phyloP scores from a whole-genome alignment of 2,888 invertebrate species.

The Drosophila maculinotata region DNA sequence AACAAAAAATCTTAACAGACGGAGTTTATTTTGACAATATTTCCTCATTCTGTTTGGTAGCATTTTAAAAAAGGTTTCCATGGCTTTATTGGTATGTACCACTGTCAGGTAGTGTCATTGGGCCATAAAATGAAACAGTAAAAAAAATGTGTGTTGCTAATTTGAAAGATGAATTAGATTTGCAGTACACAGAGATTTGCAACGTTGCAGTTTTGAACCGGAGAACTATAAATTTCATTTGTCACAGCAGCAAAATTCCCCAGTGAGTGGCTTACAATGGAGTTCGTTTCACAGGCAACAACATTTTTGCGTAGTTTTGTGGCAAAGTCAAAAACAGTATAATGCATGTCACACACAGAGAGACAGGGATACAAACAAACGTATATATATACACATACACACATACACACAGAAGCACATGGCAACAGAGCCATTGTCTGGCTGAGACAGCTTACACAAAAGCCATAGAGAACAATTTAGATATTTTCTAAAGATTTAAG shows the following conservation, averaged over 20 bases:
- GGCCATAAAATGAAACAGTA: not conserved
- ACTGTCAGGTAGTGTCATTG: slow-evolving; percentile 36
- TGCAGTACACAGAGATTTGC: slow-evolving; percentile 66
- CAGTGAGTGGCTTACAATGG: slow-evolving; percentile 67
- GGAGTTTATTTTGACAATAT: not conserved
- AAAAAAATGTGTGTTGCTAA: slow-evolving; percentile 61
- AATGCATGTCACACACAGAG: slow-evolving; percentile 70
- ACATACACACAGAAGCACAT: slow-evolving; percentile 9
- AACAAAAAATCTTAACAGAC: not conserved
- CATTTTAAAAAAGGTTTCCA: not conserved
- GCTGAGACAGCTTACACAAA: slow-evolving; percentile 72
- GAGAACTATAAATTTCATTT: slow-evolving; percentile 76
- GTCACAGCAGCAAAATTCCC: slow-evolving; percentile 70
- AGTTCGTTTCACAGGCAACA: slow-evolving; percentile 60
- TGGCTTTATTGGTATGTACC: not conserved
- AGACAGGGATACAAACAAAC: slow-evolving; percentile 12
- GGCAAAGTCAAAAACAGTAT: slow-evolving; percentile 78
- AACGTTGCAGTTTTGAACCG: slow-evolving; percentile 65
- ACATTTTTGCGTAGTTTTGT: slow-evolving; percentile 73
- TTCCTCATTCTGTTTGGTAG: not conserved
- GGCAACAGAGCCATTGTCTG: slow-evolving; percentile 54
- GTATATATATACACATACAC: slow-evolving; percentile 1
- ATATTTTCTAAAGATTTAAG: slow-evolving; percentile 77
- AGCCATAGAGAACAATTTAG: slow-evolving; percentile 77
- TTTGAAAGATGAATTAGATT: slow-evolving; percentile 77